A percentile compares a stretch with the other conserved stretches of the same genome.
Conservation (phyloP, 35 echinoderm and acorn worm species). For the Diadema setosum region DNA sequence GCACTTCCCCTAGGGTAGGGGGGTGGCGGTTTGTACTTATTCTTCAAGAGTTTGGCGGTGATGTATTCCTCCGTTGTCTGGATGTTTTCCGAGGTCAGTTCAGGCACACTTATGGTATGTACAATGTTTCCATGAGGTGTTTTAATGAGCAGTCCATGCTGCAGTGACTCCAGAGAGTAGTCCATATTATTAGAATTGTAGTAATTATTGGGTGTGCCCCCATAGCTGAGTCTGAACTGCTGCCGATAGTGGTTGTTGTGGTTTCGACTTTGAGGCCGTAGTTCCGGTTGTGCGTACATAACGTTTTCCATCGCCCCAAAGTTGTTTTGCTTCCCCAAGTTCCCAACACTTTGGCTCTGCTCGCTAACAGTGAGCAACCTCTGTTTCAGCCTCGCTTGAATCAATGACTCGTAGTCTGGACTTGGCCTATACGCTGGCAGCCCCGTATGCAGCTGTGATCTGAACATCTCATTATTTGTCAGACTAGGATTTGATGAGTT, state of each 20-base stretch:
- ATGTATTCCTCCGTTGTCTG: slow-evolving; percentile 93
- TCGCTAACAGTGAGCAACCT: slow-evolving; percentile 38
- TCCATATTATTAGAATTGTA: slow-evolving; percentile 24
- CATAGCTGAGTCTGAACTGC: slow-evolving; percentile 74
- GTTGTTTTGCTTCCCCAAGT: slow-evolving; percentile 32
- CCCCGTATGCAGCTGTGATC: slow-evolving; percentile 30
- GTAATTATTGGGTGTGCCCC: slow-evolving; percentile 54
- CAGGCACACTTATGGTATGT: slow-evolving; percentile 89
- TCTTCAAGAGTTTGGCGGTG: slow-evolving; percentile 84
- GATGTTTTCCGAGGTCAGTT: slow-evolving; percentile 73
- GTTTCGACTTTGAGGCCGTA: slow-evolving; percentile 36
- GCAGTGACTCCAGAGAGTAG: slow-evolving; percentile 70
- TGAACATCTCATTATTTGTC: slow-evolving; percentile 68
- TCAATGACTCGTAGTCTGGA: slow-evolving; percentile 76
- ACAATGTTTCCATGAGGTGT: slow-evolving; percentile 58
- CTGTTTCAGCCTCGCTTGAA: slow-evolving; percentile 65
- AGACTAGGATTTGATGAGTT: slow-evolving; percentile 85
- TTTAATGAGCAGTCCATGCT: slow-evolving; percentile 51
- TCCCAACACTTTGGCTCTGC: slow-evolving; percentile 80
- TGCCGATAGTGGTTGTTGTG: slow-evolving; percentile 52
- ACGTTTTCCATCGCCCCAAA: slow-evolving; percentile 36
- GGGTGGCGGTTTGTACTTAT: slow-evolving; percentile 89
- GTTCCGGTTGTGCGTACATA: slow-evolving; percentile 48
- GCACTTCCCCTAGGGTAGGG: slow-evolving; percentile 91
- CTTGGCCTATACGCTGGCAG: slow-evolving; percentile 79